Evolutionary conservation across 2,113 vertebrate genomes (phyloP), one percentile per base, ranked within the genome.

Genomic region (Cyprinodon variegatus): DNA sequence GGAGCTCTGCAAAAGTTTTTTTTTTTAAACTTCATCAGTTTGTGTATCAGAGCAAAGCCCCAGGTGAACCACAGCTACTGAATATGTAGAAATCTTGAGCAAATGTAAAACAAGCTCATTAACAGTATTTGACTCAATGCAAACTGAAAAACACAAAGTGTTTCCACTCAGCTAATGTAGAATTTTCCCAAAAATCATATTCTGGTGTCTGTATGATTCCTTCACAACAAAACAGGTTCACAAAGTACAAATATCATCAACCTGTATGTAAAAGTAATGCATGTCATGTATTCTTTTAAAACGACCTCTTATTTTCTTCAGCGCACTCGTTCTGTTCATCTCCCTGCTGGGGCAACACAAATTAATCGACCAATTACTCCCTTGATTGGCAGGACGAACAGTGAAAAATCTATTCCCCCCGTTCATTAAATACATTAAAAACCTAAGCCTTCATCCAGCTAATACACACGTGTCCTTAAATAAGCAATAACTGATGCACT

Each of bases 1-100:
- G 76, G 82, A 77, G 82, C 80, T 50, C 81, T 48, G 69, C 81
- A 78, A 86, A 81, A 85, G 61, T 71, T 48, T 46, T 65, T 29
- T 29, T 29, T 29, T 29, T 29, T 29, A 29, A 29, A 84, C 68
- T 70, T 70, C 65, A 76, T 79, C 70, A 64, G 61, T 86, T 81
- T 84, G 72, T 50, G 71, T 65, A 78, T 76, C 59, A 73, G 80
- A 83, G 79, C 86, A 88, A 59, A 76, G 80, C 73, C 39, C 77
- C 59, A 57, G 70, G 41, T 69, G 81, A 83, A 78, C 82, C 76
- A 78, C 71, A 63, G 57, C 62, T 70, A 79, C 62, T 82, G 74
- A 57, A 70, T 37, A 0, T 11, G 36, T 40, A 72, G 53, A 74
- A 78, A 74, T 78, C 63, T 59, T 66, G 68, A 65, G 17, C 46